A percentile compares a stretch with the other conserved stretches of the same genome.
Conservation (phyloP, 2,888 invertebrate genomes). For the Drosophila pegasa region DNA sequence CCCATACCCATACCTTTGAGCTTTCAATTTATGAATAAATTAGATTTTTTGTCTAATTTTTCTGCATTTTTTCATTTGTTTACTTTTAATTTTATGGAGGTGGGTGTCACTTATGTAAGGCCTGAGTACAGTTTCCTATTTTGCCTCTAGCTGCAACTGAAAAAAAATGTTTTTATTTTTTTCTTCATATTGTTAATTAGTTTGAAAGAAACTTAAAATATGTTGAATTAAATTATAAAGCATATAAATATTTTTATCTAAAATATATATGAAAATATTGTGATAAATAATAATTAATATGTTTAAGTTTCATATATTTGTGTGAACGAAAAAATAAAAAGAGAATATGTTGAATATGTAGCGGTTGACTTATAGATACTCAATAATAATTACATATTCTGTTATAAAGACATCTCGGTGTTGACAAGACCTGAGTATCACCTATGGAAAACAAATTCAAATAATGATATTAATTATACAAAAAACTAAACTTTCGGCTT, state of each 20-base stretch:
- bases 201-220: conserved; percentile 38
- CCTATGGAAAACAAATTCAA: no score
- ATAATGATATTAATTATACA: no score
- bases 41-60: not conserved
- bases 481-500: not conserved
- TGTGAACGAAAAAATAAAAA: conserved; percentile 27
- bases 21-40: not conserved
- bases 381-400: not conserved
- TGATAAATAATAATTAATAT: conserved; percentile 79
- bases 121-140: not conserved
- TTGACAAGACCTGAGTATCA: no score
- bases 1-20: not conserved
- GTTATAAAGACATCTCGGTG: no score
- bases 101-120: not conserved
- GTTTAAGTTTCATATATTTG: conserved; percentile 24
- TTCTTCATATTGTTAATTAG: conserved; percentile 52
- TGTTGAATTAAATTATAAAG: conserved; percentile 21
- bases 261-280: conserved; percentile 57
- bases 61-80: not conserved
- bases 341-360: not conserved
- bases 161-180: conserved; percentile 19
- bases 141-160: not conserved
- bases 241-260: conserved; percentile 57
- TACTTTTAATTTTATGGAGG: not conserved
- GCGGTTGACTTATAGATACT: conserved; percentile 4